Base-by-base conservation (phyloP, 2,113 vertebrate species). In the Alethe diademata region DNA sequence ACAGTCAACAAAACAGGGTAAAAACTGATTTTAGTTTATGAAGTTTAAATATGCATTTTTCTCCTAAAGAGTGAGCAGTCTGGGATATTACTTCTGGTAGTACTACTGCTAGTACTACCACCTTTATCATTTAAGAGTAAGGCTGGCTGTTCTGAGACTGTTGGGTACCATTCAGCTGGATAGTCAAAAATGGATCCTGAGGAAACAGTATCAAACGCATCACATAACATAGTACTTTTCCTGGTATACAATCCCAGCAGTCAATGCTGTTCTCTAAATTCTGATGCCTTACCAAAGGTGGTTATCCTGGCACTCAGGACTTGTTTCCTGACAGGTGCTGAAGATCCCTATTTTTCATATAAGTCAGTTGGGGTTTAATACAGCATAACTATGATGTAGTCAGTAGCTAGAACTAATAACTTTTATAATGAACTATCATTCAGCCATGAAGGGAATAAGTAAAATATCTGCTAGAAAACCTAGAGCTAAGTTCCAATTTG, bases 211-310 rank as follows among this genome's bases (percentile, higher is more conserved):
- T 56, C 43, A 81, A 29, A 70, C 29, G 11, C 8, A 62, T 40
- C 25, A 31, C 0, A 0, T 0, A 36, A 12, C 53, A 2, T 11
- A 61, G 56, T 35, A 43, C 19, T 82, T 71, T 35, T 67, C 48
- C 35, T 47, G 26, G 16, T 67, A 54, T 43, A 23, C 3, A 16
- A 22, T 72, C 22, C 24, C 29, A 75, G 26, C 29, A 47, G 48
- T 31, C 47, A 74, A 9, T 57, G 23, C 26, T 78, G 80, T 60
- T 60, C 48, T 79, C 70, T 47, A 31, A 72, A 50, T 82, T 84
- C 47, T 90, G 22, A 45, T 86, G 25, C 45, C 19, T 91, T 69
- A 42, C 36, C 2, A 0, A 62, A 75, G 24, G 2, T 61, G 47
- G 12, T 64, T 82, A 61, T 25, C 65, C 6, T 61, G n/a, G 45